phyloP scores from a whole-genome alignment of 2,797 vertebrate species.

The Lycodopsis pacificus region DNA sequence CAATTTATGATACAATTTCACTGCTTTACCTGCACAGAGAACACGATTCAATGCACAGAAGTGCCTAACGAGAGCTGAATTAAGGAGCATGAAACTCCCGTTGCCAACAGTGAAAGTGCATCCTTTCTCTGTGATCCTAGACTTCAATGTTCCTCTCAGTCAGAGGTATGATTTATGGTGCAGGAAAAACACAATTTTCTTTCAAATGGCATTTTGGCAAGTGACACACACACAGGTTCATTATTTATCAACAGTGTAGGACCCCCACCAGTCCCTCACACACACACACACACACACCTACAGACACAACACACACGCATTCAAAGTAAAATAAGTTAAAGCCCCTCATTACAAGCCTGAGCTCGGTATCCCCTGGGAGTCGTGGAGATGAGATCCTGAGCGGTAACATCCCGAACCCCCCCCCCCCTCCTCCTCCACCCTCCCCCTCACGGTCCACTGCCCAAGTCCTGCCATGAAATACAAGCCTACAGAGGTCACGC shows the following conservation, averaged over 20 bases:
- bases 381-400: constrained; percentile 67
- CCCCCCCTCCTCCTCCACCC: constrained; percentile 34
- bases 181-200: constrained; percentile 46
- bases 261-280: not conserved
- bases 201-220: constrained; percentile 44
- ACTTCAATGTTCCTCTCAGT: constrained; percentile 36
- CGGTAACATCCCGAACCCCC: constrained; percentile 53
- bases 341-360: constrained; percentile 65
- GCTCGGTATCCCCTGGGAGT: constrained; percentile 58
- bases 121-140: constrained; percentile 27
- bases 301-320: not conserved
- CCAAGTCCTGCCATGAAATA: constrained; percentile 66
- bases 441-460: constrained; percentile 55
- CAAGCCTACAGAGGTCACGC: constrained; percentile 68
- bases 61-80: constrained; percentile 7
- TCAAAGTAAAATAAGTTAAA: constrained; percentile 67
- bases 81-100: not conserved
- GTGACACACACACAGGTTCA: constrained; percentile 39
- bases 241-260: constrained; percentile 51
- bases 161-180: constrained; percentile 36
- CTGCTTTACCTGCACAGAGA: not conserved
- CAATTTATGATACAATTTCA: constrained; percentile 27
- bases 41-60: not conserved
- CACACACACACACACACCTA: not conserved
- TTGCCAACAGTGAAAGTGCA: not conserved